Evolutionary conservation across 2,888 invertebrate species (phyloP), one percentile per base, ranked within the genome.

Genomic region (Ischnura elegans): DNA sequence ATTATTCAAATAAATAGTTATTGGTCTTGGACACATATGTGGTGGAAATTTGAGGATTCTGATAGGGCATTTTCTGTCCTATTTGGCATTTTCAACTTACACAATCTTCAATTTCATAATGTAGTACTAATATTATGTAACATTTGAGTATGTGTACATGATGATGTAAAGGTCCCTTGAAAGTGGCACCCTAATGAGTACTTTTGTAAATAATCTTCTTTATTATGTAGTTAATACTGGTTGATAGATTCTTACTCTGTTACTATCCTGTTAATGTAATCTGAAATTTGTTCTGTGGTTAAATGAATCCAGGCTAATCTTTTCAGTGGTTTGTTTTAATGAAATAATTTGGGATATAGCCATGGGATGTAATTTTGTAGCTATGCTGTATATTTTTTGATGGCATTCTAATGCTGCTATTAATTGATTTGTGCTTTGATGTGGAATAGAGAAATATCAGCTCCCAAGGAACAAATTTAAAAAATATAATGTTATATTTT

Each of bases 181-280:
- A 42, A 90, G 61, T 90, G 90, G 90, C 90, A 90, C 90, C 43
- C 45, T 86, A 86, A 86, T 46, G 16, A 43, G n/a, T 43, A 55
- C 61, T 55, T 90, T 90, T 90, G 90, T 90, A 90, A 25, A 90
- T 90, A 90, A 61, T 90, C 90, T 90, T 86, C 76, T 76, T 76
- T 76, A 61, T 90, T 25, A 66, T 66, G 90, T 61, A n/a, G n/a
- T 90, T 66, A 66, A 43, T 21, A 61, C 61, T 90, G 61, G 90
- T 90, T 90, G 90, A 61, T 61, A 90, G 36, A 61, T 90, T 90
- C 42, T 43, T 43, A 87, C 36, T 51, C 51, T 87, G 87, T 55
- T 76, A 76, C 76, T 76, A 76, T 76, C 76, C 76, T 51, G 55
- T 86, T 42, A 61, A 66, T 61, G n/a, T 90, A 61, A 90, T 90